phyloP scores from a whole-genome alignment of 2,113 vertebrate genomes.

The Cyanocitta stelleri region DNA sequence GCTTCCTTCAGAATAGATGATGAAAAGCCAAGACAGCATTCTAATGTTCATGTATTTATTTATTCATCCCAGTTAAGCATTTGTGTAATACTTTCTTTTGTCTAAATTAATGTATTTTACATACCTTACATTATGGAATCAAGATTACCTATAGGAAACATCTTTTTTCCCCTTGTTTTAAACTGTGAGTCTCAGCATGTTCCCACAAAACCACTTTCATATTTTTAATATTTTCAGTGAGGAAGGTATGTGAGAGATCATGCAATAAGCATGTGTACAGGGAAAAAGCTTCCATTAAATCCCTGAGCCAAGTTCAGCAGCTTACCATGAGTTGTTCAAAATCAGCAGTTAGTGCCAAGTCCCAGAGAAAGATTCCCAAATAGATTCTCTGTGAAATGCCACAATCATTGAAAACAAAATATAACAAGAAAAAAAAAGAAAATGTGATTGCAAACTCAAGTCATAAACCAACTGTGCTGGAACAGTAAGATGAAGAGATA shows the following conservation, averaged over 20 bases:
- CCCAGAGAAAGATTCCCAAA: background rate
- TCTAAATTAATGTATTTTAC: background rate
- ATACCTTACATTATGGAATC: background rate
- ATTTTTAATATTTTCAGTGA: background rate
- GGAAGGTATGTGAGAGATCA: background rate
- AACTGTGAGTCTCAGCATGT: background rate
- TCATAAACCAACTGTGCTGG: background rate
- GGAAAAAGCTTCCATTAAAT: background rate
- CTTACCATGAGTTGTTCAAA: background rate
- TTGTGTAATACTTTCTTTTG: background rate
- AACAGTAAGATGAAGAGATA: background rate
- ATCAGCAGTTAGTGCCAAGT: background rate
- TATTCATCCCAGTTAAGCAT: background rate
- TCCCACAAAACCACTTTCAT: background rate
- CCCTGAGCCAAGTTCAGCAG: background rate
- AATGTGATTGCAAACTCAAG: background rate
- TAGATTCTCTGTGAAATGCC: background rate
- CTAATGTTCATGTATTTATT: background rate
- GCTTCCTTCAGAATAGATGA: background rate
- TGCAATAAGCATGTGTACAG: background rate
- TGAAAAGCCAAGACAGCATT: background rate
- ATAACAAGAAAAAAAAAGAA: background rate
- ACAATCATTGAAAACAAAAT: background rate
- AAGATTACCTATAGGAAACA: background rate
- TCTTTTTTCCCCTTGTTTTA: background rate